Evolutionary conservation across 23 tunicate species (phyloP), one percentile per base, ranked within the genome.

Genomic region (Styela plicata): DNA sequence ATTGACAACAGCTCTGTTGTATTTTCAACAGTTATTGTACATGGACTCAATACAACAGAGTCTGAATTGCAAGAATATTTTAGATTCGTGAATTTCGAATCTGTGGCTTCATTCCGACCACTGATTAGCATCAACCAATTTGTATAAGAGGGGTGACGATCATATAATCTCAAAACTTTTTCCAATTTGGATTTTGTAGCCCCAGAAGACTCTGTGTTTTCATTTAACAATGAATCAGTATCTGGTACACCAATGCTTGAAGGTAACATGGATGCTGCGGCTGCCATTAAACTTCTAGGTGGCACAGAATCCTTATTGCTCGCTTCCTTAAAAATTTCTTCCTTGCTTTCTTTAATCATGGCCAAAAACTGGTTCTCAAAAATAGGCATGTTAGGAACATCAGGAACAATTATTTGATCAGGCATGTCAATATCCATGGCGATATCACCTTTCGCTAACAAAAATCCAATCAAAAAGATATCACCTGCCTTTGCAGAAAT

Each of bases 281-380:
- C 77, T 32, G 77, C 77, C 35, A 71, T 71, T 27, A 71, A 29
- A 71, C 77, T 71, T 21, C 29, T 36, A 5, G 77, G 77, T 3
- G 77, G 77, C 10, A 29, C 77, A 71, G 77, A 28, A 21, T 34
- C 37, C 57, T 5, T 44, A 71, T 13, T 22, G 5, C 34, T 34
- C 20, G 24, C 34, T 26, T 71, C 35, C 2, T 71, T 71, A 22
- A 22, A 21, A 21, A 28, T 27, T 32, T 21, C 32, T 3, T 71
- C 77, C 24, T 32, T 31, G 36, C 27, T 27, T 76, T 76, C 64
- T 36, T 76, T 44, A 22, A 2, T 25, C 21, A 44, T 24, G 10
- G 81, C 52, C 20, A 36, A 65, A 26, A 76, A 76, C 1, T 76
- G 81, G 44, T 76, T 76, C 33, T 76, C 81, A 24, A 76, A 76